These are phyloP conservation scores for human (Homo sapiens) DNA, from an alignment of 2,113 vertebrate species.

Conservation along the genomic window GRCh38 chr2:135056501-135057000, in stretches of 20 bases:
- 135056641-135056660: constrained; percentile 26
- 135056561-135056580: neutral
- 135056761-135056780: constrained; percentile 2
- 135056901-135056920: constrained; percentile 11
- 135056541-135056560: neutral
- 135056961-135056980: constrained; percentile 16
- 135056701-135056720: neutral
- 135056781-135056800: constrained; percentile 29
- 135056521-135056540: neutral
- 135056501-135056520: too few species aligned
- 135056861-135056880: constrained; percentile 18
- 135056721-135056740: constrained; percentile 28
- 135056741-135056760: neutral
- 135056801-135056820: constrained; percentile 8
- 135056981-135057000: constrained; percentile 11
- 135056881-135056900: constrained; percentile 6
- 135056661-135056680: neutral
- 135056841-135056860: neutral
- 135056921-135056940: constrained; percentile 29
- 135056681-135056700: constrained; percentile 9
- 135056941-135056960: neutral
- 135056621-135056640: neutral
- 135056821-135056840: constrained; percentile 29
- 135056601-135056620: constrained; percentile 4
- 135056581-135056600: neutral